Evolutionary conservation across 2,113 vertebrate species (phyloP), one percentile per base, ranked within the genome.

Genomic region (Grus americana): DNA sequence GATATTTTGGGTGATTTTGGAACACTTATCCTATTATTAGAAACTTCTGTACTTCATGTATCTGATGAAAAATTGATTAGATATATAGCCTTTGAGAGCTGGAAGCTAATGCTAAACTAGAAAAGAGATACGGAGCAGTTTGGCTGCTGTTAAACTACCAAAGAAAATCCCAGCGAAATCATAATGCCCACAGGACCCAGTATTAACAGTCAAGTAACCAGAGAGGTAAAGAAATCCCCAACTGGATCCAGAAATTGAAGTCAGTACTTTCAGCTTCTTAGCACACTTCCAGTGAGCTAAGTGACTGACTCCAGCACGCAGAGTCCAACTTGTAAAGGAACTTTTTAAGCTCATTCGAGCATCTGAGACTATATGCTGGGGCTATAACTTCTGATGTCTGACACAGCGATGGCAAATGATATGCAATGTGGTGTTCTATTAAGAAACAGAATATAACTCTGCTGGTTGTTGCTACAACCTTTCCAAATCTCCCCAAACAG

Each of bases 11-110:
- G 94, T 92, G 95, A 95, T 92, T 97, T 95, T 89, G 88, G 93
- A 97, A 90, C 76, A 83, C 81, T 96, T 78, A 96, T 58, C 73
- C 95, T 98, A 95, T 96, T 97, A 98, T 97, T 98, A 97, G 95
- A 95, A 97, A 90, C 67, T 63, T 89, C 95, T 96, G 82, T 42
- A 61, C 46, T 46, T 96, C 75, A 21, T 80, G 61, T 65, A 94
- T 95, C 89, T 97, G 86, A 91, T 94, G 90, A 96, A 97, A 97
- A 97, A 97, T 87, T 81, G 86, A 95, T 96, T 96, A 92, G 72
- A 91, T 95, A 93, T 86, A 90, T 62, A 93, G 79, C 40, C 58
- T 81, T 92, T 57, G 62, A 92, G 82, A 97, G 59, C 59, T 80
- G 89, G 88, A 87, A 93, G 79, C 76, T 96, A 96, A 92, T 57